Evolutionary conservation across 2,113 vertebrate genomes (phyloP).

Genomic region (Parotia lawesii): DNA sequence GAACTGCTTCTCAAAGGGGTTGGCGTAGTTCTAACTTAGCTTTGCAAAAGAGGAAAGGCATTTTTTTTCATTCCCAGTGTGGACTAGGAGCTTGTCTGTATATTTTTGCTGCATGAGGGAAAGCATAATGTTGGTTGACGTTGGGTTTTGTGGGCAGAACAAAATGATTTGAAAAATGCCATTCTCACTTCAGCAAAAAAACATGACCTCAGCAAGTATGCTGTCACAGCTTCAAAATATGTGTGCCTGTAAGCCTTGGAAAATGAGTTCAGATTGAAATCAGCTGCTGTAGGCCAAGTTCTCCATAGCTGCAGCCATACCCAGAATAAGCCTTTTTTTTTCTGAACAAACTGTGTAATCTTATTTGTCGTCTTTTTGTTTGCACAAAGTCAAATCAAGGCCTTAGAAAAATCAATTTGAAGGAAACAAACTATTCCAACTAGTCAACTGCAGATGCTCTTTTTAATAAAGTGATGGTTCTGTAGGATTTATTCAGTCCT

Average conservation of each 20-base stretch:
- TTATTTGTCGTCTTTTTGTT: neutral
- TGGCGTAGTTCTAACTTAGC: neutral
- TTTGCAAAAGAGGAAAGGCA: neutral
- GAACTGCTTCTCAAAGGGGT: neutral
- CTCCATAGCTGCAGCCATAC: rapidly evolving
- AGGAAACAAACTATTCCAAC: neutral
- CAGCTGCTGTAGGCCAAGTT: neutral
- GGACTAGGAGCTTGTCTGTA: neutral
- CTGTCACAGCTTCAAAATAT: neutral
- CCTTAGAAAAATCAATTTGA: neutral
- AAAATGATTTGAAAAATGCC: neutral
- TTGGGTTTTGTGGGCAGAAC: neutral
- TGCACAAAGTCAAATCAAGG: neutral
- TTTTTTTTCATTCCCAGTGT: neutral
- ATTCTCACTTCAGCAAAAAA: neutral
- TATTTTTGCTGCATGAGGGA: neutral
- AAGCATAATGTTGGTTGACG: neutral
- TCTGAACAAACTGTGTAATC: neutral
- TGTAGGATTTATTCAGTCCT: neutral
- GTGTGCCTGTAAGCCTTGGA: neutral
- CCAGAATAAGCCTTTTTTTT: neutral
- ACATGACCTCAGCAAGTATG: neutral
- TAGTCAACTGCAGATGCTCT: neutral
- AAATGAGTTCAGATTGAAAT: conserved; percentile 3
- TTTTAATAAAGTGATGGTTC: neutral